phyloP scores from a whole-genome alignment of 2,797 vertebrate species.

The Apodemus agrarius region DNA sequence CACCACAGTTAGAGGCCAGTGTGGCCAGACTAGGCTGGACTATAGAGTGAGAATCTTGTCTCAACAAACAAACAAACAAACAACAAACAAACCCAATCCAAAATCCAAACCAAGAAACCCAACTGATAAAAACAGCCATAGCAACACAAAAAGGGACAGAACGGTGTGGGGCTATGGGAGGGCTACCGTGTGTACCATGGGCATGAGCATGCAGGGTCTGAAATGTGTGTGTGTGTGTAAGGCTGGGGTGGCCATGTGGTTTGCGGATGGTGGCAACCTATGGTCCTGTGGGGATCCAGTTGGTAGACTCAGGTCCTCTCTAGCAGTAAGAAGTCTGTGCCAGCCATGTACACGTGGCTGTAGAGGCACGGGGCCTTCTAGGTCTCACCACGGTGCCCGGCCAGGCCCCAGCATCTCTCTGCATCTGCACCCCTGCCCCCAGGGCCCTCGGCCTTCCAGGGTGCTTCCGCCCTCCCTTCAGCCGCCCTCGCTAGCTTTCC shows the following conservation, averaged over 20 bases:
- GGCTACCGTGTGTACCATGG: background rate
- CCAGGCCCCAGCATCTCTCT: background rate
- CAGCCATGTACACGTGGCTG: background rate
- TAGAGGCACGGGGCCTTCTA: background rate
- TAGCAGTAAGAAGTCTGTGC: background rate
- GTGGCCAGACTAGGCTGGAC: background rate
- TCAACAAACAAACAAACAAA: background rate
- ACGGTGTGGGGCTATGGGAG: background rate
- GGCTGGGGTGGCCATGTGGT: background rate
- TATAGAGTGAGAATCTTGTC: background rate
- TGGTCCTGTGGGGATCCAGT: background rate
- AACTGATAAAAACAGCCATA: background rate
- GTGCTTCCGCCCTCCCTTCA: slow-evolving; percentile 33
- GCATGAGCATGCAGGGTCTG: background rate
- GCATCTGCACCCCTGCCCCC: background rate
- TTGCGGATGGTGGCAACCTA: background rate
- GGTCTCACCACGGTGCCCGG: background rate
- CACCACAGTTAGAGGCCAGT: background rate
- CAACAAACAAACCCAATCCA: background rate
- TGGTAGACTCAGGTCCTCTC: background rate
- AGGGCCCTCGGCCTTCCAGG: background rate
- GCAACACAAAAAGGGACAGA: background rate
- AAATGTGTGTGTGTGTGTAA: background rate
- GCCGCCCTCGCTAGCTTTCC: slow-evolving; percentile 22
- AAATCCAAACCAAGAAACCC: background rate